These are phyloP conservation scores for Melinopterus prodromus DNA, from an alignment of 2,888 invertebrate genomes.

Conservation along the genomic window DNA sequence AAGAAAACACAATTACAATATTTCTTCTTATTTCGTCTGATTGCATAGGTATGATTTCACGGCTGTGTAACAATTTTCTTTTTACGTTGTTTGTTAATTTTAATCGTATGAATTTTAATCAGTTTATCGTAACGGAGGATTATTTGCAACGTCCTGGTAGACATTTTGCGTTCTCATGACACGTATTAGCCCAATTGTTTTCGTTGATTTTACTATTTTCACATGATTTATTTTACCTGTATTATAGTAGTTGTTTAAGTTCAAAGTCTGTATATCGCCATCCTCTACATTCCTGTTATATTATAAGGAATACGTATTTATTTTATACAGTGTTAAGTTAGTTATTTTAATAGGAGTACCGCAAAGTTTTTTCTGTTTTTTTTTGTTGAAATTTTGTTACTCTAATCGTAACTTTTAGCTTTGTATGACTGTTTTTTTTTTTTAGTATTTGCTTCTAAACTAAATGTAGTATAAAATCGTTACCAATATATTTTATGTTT, in stretches of 20 bases:
- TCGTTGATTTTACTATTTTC: background rate
- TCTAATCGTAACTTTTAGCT: no score
- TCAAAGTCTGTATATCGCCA: constrained; percentile 15
- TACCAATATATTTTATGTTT: no score
- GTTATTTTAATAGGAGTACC: constrained; percentile 14
- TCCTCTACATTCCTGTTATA: constrained; percentile 24
- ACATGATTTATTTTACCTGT: background rate
- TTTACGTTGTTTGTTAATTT: background rate
- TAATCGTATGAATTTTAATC: background rate
- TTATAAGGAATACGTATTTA: background rate
- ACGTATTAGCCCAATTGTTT: background rate
- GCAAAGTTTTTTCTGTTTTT: constrained; percentile 9
- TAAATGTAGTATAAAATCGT: no score
- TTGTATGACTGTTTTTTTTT: background rate
- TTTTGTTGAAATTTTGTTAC: no score
- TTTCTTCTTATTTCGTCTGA: background rate
- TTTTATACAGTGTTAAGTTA: constrained; percentile 14
- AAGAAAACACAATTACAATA: constrained; percentile 17
- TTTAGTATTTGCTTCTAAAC: background rate
- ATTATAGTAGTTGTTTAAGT: constrained; percentile 23
- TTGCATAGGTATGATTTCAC: constrained; percentile 13
- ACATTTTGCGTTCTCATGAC: background rate
- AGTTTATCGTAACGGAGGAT: background rate
- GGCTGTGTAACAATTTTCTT: constrained; percentile 18
- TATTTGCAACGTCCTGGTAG: background rate